Percentiles rank a stretch among this genome's conserved stretches.
Evolutionary conservation across 2,113 vertebrate species (phyloP).

Genomic region (Chelonoidis abingdonii): DNA sequence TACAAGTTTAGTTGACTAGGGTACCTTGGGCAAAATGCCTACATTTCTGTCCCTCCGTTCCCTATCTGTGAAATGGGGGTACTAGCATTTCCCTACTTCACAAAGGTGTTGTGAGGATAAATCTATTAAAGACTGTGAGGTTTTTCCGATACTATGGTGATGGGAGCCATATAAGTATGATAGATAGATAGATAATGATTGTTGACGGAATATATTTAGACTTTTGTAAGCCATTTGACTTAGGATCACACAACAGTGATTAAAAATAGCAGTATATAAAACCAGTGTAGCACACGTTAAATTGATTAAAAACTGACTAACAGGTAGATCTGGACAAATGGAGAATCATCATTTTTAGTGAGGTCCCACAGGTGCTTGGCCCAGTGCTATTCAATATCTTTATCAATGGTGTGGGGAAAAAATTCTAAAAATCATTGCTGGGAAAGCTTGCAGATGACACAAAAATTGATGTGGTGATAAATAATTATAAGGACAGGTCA

Average conservation of each 20-base stretch:
- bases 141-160: not conserved
- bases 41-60: not conserved
- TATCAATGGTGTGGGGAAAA: not conserved
- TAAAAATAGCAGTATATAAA: not conserved
- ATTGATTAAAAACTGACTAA: not conserved
- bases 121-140: not conserved
- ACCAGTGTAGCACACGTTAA: not conserved
- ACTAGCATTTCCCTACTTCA: not conserved
- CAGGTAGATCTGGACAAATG: not conserved
- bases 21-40: not conserved
- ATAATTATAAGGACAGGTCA: not conserved
- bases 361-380: not conserved
- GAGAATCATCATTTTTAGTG: not conserved
- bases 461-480: fast-evolving
- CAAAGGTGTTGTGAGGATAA: not conserved
- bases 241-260: not conserved
- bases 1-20: not conserved
- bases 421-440: not conserved
- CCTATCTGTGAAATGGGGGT: not conserved
- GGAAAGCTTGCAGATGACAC: not conserved
- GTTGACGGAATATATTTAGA: not conserved
- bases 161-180: not conserved
- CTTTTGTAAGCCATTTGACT: not conserved
- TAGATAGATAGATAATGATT: not conserved
- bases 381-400: not conserved